Base-by-base conservation (phyloP, 2,888 invertebrate species). In the Scaptomyza parva region DNA sequence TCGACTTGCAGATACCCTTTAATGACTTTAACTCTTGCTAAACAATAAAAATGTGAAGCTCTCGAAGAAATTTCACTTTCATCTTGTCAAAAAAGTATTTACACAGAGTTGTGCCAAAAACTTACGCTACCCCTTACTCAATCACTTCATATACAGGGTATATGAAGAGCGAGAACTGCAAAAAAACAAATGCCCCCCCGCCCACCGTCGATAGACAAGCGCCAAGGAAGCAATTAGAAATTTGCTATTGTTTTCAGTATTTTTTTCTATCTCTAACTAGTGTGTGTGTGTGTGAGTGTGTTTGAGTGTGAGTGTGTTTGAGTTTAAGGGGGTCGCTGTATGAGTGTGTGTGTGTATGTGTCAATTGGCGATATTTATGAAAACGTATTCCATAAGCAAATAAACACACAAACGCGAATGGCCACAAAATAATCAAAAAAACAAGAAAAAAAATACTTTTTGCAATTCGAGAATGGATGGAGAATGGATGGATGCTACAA, bases 141-240 rank as follows among this genome's bases (percentile, higher is more conserved):
- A 3, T 20, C 26, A 28, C 2, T 9, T 9, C 5, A 5, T 6
- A 11, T 43, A 24, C 24, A 59, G 59, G 55, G 70, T 66, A 66
- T 57, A 17, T n/a, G n/a, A 2, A 44, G 37, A 50, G 55, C 35
- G 37, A 22, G 28, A 39, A 39, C 14, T 28, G n/a, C 45, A 11
- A 28, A 28, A 28, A 28, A 28, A 33, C 12, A 33, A 33, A 61
- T 61, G 33, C 44, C 33, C 37, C 37, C 37, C 9, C 58, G 33
- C 44, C 33, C 37, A 33, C 37, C 9, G 45, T 50, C 28, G 37
- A 52, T 63, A 54, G 53, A 40, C 61, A 62, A 54, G 62, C 73
- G 72, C 63, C 63, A 53, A 69, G 69, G 58, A 67, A 71, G 67
- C 67, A 71, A 70, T 68, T 72, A 72, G 73, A 72, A 59, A 60